Conservation (phyloP, 2,888 invertebrate genomes). For the Trissoscelio sp. region DNA sequence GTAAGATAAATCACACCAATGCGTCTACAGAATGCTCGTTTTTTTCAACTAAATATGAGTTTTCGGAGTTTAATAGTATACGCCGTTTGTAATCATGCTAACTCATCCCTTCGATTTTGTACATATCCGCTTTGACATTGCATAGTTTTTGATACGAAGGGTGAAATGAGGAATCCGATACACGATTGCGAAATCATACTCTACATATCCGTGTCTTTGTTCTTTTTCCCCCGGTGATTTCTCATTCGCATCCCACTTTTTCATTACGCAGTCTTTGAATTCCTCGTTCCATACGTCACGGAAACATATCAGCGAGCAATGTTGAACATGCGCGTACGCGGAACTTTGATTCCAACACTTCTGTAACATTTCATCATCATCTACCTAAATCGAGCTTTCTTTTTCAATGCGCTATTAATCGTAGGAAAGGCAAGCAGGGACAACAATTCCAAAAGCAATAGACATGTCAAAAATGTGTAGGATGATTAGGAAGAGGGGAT, state of each 20-base stretch:
- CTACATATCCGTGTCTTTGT: slow-evolving; percentile 43
- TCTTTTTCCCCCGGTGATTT: slow-evolving; percentile 11
- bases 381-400: not conserved
- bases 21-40: no score
- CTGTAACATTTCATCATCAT: slow-evolving; percentile 8
- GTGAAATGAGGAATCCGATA: slow-evolving; percentile 43
- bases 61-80: slow-evolving; percentile 27
- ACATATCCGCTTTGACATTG: slow-evolving; percentile 68
- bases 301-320: slow-evolving; percentile 34
- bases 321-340: not conserved
- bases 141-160: slow-evolving; percentile 67
- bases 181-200: slow-evolving; percentile 26
- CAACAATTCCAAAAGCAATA: slow-evolving; percentile 61
- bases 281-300: not conserved
- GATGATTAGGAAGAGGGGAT: not conserved
- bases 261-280: slow-evolving; percentile 1
- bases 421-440: slow-evolving; percentile 34
- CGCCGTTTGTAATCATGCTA: slow-evolving; percentile 37
- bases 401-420: no score
- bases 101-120: slow-evolving; percentile 65
- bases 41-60: slow-evolving; percentile 1
- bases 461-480: slow-evolving; percentile 39
- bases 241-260: slow-evolving; percentile 12
- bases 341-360: slow-evolving; percentile 17
- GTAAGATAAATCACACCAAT: no score